These are phyloP conservation scores for Connochaetes taurinus DNA, from an alignment of 2,113 vertebrate genomes.

Conservation along the genomic window DNA sequence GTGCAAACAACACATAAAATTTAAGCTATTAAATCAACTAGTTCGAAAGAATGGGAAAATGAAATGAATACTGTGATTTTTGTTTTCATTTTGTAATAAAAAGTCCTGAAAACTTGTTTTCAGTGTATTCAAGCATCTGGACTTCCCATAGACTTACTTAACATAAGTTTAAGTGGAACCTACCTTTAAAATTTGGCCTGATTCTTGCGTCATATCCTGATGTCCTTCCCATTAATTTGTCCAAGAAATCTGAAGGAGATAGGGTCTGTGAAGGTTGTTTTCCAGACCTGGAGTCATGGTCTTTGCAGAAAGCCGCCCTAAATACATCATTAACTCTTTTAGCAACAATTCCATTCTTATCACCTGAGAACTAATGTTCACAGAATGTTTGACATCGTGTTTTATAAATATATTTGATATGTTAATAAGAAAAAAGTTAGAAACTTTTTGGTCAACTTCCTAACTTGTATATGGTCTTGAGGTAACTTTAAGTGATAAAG, in stretches of 20 bases:
- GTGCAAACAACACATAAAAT: background rate
- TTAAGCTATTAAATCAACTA: background rate
- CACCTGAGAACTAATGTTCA: background rate
- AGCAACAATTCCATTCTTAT: conserved; percentile 20
- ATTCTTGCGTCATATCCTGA: conserved; percentile 98
- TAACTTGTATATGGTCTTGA: conserved; percentile 7
- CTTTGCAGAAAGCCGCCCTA: conserved; percentile 93
- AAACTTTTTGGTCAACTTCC: conserved; percentile 25
- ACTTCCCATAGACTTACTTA: conserved; percentile 31
- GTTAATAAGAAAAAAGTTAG: background rate
- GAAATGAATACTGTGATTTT: background rate
- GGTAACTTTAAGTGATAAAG: conserved; percentile 41
- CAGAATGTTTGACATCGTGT: background rate
- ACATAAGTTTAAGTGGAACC: conserved; percentile 58
- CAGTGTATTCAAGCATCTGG: background rate
- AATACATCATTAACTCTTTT: conserved; percentile 76
- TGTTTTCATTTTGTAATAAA: conserved; percentile 22
- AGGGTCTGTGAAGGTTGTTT: conserved; percentile 89
- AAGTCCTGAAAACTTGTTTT: background rate
- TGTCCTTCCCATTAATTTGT: conserved; percentile 98
- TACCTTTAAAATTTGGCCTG: conserved; percentile 99
- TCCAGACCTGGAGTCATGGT: conserved; percentile 92
- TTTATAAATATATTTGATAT: conserved; percentile 10
- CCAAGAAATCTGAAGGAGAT: conserved; percentile 99
- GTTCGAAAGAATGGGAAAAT: background rate